Percentiles rank a stretch among this genome's conserved stretches.
These are phyloP conservation scores for Himalopsyche japonica DNA, from an alignment of 2,888 invertebrate species.

Conservation along the genomic window DNA sequence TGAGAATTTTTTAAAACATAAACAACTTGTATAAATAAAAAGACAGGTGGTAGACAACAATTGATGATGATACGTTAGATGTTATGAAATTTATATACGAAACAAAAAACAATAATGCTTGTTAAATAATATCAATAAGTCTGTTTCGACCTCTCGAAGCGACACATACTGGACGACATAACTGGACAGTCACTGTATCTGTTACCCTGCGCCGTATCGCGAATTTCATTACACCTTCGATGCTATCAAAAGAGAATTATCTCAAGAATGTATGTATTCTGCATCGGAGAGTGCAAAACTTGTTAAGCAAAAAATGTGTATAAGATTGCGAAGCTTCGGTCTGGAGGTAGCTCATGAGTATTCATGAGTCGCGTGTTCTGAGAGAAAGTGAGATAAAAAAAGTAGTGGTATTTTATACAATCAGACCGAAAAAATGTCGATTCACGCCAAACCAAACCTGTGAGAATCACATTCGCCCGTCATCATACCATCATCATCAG, in stretches of 20 bases:
- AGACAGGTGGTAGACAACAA: no score
- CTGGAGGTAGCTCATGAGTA: conserved; percentile 14
- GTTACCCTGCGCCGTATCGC: no score
- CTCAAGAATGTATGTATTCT: background rate
- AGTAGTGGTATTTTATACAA: conserved; percentile 31
- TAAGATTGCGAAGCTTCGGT: background rate
- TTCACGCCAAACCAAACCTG: conserved; percentile 10
- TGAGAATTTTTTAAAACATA: no score
- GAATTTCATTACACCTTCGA: background rate
- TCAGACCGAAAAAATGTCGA: conserved; percentile 30
- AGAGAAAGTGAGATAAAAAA: conserved; percentile 35
- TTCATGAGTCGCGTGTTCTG: conserved; percentile 26
- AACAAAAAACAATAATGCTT: no score
- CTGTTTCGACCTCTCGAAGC: no score
- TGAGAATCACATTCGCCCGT: background rate
- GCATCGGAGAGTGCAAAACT: background rate
- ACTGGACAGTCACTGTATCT: no score
- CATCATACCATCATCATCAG: no score
- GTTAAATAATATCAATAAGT: no score
- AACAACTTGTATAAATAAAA: no score
- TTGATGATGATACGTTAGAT: no score
- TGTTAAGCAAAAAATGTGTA: background rate
- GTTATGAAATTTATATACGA: no score
- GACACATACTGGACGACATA: no score
- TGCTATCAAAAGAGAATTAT: background rate